These are phyloP conservation scores for Tympanuchus pallidicinctus DNA, from an alignment of 2,113 vertebrate species.

Conservation along the genomic window DNA sequence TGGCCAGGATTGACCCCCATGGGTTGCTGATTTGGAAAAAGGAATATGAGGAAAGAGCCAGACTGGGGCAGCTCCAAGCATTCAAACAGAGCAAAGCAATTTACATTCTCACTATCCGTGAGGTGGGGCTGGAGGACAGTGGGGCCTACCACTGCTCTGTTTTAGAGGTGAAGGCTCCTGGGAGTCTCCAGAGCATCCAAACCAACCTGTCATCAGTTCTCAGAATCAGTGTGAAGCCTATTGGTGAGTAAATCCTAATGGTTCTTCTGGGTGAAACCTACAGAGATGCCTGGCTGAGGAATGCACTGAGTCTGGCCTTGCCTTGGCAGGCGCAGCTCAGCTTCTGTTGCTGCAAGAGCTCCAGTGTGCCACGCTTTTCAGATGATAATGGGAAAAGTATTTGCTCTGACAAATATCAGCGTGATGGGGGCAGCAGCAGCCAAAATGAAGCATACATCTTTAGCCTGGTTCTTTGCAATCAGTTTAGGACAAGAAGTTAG, in stretches of 20 bases:
- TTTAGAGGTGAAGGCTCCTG: constrained; percentile 66
- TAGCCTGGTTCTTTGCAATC: neutral
- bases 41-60: constrained; percentile 61
- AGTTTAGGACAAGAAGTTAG: neutral
- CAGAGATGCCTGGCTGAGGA: neutral
- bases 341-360: neutral
- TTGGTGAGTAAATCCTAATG: constrained; percentile 60
- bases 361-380: neutral
- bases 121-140: constrained; percentile 74
- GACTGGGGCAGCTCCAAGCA: constrained; percentile 74
- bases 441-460: neutral
- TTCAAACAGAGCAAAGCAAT: constrained; percentile 64
- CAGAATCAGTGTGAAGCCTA: constrained; percentile 8
- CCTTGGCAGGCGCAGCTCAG: neutral
- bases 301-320: fast-evolving
- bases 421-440: neutral
- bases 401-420: neutral
- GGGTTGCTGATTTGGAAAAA: constrained; percentile 73
- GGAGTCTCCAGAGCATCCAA: constrained; percentile 5
- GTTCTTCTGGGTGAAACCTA: neutral
- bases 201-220: constrained; percentile 22
- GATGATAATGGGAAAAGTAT: neutral
- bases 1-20: constrained; percentile 76
- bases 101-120: constrained; percentile 78
- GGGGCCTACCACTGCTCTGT: constrained; percentile 82